These are phyloP conservation scores for Villa cingulata DNA, from an alignment of 2,888 invertebrate genomes.

Conservation along the genomic window DNA sequence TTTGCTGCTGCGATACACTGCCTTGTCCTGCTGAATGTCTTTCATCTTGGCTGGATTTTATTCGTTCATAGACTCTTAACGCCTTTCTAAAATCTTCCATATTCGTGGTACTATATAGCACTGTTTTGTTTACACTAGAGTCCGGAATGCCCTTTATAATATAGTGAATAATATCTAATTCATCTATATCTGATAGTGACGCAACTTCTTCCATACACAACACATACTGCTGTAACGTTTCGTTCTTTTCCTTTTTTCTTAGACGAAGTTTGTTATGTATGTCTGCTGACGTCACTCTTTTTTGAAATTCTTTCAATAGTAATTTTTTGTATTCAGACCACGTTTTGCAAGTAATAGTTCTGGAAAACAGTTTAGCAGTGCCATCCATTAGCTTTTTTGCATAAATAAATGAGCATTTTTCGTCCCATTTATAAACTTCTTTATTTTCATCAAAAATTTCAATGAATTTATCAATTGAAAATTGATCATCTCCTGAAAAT, in stretches of 20 bases:
- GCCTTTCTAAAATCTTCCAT: constrained; percentile 5
- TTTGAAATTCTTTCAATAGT: constrained; percentile 7
- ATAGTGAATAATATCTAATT: constrained; percentile 7
- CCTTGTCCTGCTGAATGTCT: neutral
- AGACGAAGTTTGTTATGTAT: constrained; percentile 5
- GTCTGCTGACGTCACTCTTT: constrained; percentile 6
- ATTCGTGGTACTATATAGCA: constrained; percentile 4
- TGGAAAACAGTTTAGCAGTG: constrained; percentile 8
- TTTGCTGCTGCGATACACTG: too few species aligned
- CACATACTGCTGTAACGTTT: constrained; percentile 8
- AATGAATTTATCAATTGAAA: constrained; percentile 8
- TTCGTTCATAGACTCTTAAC: constrained; percentile 3
- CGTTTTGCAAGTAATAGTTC: constrained; percentile 3
- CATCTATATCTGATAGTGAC: constrained; percentile 2
- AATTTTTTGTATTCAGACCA: constrained; percentile 9
- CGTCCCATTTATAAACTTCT: constrained; percentile 5
- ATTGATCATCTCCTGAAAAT: constrained; percentile 11
- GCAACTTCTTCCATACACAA: constrained; percentile 9
- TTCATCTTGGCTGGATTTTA: neutral
- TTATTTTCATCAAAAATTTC: constrained; percentile 8
- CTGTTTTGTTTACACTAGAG: constrained; percentile 3
- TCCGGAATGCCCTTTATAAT: constrained; percentile 9
- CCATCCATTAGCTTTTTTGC: constrained; percentile 6
- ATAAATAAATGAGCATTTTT: constrained; percentile 8
- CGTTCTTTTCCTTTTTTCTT: constrained; percentile 7